Conservation (phyloP, 2,797 vertebrate genomes). For the Bradypodion pumilum region DNA sequence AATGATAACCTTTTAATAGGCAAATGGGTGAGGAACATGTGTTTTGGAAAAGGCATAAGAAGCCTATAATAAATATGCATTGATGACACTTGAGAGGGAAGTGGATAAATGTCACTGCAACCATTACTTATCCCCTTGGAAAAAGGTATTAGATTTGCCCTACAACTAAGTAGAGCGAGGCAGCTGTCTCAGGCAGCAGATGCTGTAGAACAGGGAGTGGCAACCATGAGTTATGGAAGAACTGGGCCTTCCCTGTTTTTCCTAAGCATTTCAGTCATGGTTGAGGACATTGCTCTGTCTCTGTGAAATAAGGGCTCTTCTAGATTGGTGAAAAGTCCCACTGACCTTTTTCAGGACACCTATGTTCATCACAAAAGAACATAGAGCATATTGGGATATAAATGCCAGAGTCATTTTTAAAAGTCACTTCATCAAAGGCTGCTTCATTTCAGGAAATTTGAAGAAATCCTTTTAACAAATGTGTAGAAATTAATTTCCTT, state of each 20-base stretch:
- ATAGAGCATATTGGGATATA: no score
- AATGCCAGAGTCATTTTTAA: no score
- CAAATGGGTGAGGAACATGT: conserved; percentile 31
- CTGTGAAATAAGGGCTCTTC: no score
- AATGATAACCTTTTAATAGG: conserved; percentile 61
- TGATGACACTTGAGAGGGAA: background rate
- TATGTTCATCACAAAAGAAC: no score
- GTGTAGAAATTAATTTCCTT: no score
- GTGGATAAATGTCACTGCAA: rapidly evolving
- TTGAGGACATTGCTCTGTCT: background rate
- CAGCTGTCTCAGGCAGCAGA: background rate
- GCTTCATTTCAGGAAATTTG: no score
- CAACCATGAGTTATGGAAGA: background rate
- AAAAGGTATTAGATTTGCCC: background rate
- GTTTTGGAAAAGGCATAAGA: conserved; percentile 14
- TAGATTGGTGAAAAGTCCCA: no score
- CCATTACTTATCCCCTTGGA: background rate
- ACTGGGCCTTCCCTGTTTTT: background rate
- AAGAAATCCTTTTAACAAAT: no score
- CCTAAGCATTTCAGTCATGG: background rate
- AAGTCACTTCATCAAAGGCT: no score
- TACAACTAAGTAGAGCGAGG: no score
- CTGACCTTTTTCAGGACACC: no score
- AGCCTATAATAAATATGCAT: background rate
- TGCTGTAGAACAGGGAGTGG: background rate